Evolutionary conservation across 2,113 vertebrate genomes (phyloP).

Genomic region (Xenopus laevis): DNA sequence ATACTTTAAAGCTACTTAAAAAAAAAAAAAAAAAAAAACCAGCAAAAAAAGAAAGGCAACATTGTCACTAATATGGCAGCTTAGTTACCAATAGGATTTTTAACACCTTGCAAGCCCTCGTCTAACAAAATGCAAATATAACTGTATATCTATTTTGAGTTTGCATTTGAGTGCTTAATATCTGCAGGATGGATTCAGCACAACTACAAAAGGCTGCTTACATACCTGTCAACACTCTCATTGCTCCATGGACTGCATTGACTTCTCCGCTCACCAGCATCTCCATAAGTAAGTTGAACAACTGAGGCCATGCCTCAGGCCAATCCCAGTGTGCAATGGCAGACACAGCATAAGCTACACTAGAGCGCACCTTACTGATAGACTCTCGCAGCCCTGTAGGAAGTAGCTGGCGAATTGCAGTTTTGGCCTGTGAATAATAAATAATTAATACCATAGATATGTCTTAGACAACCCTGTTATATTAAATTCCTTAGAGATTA

Average conservation of each 20-base stretch:
- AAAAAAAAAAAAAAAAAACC: too few relatives aligned
- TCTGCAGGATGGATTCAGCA: too few relatives aligned
- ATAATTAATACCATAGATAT: not conserved
- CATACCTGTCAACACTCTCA: constrained; percentile 94
- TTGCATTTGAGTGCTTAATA: too few relatives aligned
- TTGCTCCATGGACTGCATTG: constrained; percentile 91
- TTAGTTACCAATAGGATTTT: too few relatives aligned
- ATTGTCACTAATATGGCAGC: too few relatives aligned
- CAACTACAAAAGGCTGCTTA: too few relatives aligned
- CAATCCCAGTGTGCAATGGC: constrained; percentile 98
- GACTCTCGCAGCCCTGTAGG: constrained; percentile 88
- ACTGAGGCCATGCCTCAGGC: constrained; percentile 96
- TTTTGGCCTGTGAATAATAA: constrained; percentile 77
- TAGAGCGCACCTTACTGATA: constrained; percentile 96
- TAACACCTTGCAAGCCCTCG: too few relatives aligned
- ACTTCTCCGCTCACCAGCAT: constrained; percentile 95
- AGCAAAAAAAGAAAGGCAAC: too few relatives aligned
- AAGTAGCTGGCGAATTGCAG: constrained; percentile 87
- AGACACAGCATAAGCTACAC: constrained; percentile 93
- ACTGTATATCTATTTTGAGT: too few relatives aligned
- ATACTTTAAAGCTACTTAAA: too few relatives aligned
- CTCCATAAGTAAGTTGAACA: constrained; percentile 94
- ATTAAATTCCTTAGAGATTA: not conserved
- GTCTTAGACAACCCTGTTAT: not conserved
- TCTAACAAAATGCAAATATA: too few relatives aligned